Evolutionary conservation across 2,113 vertebrate species (phyloP), one percentile per base, ranked within the genome.

Genomic region (Leiothrix lutea): DNA sequence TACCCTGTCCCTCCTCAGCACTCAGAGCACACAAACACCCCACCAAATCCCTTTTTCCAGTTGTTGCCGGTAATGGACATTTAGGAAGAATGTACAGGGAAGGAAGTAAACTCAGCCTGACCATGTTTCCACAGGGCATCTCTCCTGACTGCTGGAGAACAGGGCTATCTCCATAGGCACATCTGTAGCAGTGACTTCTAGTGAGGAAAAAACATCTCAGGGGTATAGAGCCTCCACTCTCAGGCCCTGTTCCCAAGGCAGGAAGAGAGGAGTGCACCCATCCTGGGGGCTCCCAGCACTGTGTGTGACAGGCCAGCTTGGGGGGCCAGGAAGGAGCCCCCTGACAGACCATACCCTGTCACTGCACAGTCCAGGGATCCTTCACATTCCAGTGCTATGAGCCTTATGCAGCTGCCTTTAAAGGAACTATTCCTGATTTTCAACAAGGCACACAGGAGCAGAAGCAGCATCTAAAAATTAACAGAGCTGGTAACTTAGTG

Each of bases 41-140:
- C 7, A 53, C 9, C 42, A 70, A 45, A 80, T 24, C 5, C 23
- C 18, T 42, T 57, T 31, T 53, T 28, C 26, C 21, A 22, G 14
- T 3, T 50, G 31, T 21, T 3, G 6, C 36, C 56, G n/a, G 9
- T 48, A 54, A 50, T 0, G 7, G 15, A 40, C 26, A 5, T 31
- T 28, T 17, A 35, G 25, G 36, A 71, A 51, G 2, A 56, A 72
- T 0, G 1, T 38, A 56, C 19, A 23, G 84, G 38, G 45, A 85
- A 65, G 26, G 47, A 10, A 60, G n/a, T 4, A 70, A 51, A 69
- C 3, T 8, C 71, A 33, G 50, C 9, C 9, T 51, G 77, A 51
- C 24, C 2, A 2, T 20, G 45, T 88, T 57, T 60, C 48, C 26
- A 9, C 0, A 9, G 65, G 53, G 72, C 26, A 29, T 28, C 17